Conservation (phyloP, 53 echinoderm and acorn worm genomes). For the Stichopus horrens region DNA sequence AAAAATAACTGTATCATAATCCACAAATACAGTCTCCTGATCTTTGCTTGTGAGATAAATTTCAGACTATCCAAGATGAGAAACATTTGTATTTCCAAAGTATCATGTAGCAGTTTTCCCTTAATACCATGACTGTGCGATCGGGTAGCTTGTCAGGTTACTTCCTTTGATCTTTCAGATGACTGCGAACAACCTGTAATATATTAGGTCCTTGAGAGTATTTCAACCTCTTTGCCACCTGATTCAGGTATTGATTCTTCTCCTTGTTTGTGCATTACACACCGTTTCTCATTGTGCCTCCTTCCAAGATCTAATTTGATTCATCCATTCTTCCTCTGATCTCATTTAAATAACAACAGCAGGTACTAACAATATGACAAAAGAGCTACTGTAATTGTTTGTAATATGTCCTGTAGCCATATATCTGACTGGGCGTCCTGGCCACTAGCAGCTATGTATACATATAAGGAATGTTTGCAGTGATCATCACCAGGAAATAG, state of each 20-base stretch:
- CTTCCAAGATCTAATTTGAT: neutral
- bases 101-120: no score
- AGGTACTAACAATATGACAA: neutral
- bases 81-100: no score
- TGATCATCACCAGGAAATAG: no score
- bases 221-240: conserved; percentile 3
- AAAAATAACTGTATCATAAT: no score
- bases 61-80: no score
- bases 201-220: conserved; percentile 17
- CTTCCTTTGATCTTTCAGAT: neutral
- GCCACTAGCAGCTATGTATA: no score
- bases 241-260: conserved; percentile 30
- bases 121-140: no score
- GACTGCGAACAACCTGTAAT: conserved; percentile 23
- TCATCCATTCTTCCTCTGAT: neutral
- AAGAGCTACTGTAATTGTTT: conserved; percentile 8
- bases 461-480: no score
- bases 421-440: neutral
- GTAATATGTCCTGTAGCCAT: conserved; percentile 11
- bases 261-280: conserved; percentile 36
- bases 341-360: conserved; percentile 23
- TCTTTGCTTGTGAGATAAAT: no score
- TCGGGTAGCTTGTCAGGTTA: no score
- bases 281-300: neutral
- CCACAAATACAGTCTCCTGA: no score